Evolutionary conservation across 2,888 invertebrate genomes (phyloP).

Genomic region (Andrena bucephala): DNA sequence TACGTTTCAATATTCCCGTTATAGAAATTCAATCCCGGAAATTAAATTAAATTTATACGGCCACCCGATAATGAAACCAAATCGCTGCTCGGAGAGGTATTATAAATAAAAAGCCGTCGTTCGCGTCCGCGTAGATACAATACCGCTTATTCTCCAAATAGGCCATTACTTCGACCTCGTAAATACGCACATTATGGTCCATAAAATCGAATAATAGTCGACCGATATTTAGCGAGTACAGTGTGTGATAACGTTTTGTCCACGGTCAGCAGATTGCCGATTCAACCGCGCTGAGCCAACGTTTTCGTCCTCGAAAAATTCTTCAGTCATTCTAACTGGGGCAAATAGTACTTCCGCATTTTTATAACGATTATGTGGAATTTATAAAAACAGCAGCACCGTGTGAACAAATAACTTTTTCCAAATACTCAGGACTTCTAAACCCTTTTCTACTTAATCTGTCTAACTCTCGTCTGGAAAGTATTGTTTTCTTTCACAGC

Average conservation of each 20-base stretch:
- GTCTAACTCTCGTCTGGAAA: background rate
- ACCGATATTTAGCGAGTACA: conserved; percentile 62
- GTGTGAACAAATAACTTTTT: background rate
- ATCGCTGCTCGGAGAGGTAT: conserved; percentile 19
- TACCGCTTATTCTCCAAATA: conserved; percentile 56
- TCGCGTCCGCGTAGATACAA: conserved; percentile 14
- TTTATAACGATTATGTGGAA: background rate
- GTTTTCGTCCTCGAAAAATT: conserved; percentile 33
- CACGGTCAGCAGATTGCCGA: conserved; percentile 69
- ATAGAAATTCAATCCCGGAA: conserved; percentile 42
- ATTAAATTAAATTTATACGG: conserved; percentile 29
- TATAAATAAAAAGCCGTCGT: conserved; percentile 50
- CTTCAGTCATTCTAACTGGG: background rate
- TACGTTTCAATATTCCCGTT: conserved; percentile 2
- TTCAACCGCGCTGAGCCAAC: conserved; percentile 46
- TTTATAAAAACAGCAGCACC: background rate
- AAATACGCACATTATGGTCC: conserved; percentile 68
- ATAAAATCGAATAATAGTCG: conserved; percentile 72
- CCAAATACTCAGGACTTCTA: background rate
- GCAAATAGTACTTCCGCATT: conserved; percentile 19
- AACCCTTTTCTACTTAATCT: background rate
- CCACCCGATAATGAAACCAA: conserved; percentile 34
- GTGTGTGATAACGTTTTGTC: conserved; percentile 67
- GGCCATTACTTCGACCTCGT: conserved; percentile 57
- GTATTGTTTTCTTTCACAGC: too few species aligned